Percentiles rank a stretch among this genome's conserved stretches.
These are phyloP conservation scores for Bombus impatiens DNA, from an alignment of 1,140 invertebrate genomes.

Conservation along the genomic window DNA sequence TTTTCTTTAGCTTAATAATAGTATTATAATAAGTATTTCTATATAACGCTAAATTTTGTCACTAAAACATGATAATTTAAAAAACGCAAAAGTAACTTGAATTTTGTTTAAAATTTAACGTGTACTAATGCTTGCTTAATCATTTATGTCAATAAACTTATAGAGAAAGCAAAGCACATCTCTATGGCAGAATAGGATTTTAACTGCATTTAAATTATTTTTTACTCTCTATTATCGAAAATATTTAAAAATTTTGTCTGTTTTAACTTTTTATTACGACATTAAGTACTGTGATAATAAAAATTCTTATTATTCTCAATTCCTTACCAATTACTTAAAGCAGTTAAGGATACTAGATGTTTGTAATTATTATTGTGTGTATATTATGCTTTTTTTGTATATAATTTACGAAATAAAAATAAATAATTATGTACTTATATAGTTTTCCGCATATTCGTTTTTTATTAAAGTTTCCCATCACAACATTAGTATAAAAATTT, in stretches of 20 bases:
- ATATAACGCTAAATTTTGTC: constrained; percentile 7
- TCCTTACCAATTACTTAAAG: constrained; percentile 18
- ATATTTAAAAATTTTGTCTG: constrained; percentile 22
- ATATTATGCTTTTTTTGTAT: constrained; percentile 59
- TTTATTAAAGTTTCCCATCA: background rate
- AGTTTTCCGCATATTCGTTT: background rate
- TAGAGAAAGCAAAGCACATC: background rate
- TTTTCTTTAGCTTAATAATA: constrained; percentile 19
- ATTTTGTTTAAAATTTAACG: background rate
- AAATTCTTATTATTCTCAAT: constrained; percentile 52
- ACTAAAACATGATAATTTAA: background rate
- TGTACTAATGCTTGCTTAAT: background rate
- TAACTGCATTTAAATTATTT: constrained; percentile 31
- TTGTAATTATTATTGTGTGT: constrained; percentile 50
- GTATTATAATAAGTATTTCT: constrained; percentile 22
- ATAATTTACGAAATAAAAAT: constrained; percentile 64
- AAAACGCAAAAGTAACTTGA: background rate
- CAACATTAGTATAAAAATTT: constrained; percentile 5
- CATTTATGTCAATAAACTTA: background rate
- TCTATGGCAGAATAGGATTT: background rate
- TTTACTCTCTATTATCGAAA: background rate
- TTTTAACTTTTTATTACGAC: constrained; percentile 29
- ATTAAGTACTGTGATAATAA: constrained; percentile 67
- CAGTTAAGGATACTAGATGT: constrained; percentile 25
- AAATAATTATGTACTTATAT: constrained; percentile 28